phyloP scores from a whole-genome alignment of 1,140 invertebrate species.

The Lepidotrigona ventralis region DNA sequence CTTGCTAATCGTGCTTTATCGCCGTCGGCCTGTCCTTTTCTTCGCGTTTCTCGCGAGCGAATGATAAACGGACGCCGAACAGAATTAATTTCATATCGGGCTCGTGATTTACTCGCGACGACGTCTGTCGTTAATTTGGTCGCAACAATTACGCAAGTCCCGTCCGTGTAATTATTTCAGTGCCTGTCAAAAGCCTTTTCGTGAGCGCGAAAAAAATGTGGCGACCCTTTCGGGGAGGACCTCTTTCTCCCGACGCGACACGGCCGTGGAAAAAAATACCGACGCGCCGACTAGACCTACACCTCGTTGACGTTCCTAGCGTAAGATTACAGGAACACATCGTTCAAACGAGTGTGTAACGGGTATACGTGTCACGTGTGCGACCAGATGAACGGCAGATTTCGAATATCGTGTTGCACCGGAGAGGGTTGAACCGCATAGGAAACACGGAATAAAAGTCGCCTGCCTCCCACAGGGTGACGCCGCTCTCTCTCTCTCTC shows the following conservation, averaged over 20 bases:
- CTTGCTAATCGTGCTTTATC: conserved; percentile 43
- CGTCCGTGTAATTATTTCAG: neutral
- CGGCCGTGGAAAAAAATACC: neutral
- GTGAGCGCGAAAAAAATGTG: neutral
- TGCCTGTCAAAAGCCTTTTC: too few relatives aligned
- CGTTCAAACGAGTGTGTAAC: conserved; percentile 54
- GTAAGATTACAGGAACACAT: conserved; percentile 65
- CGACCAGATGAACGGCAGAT: conserved; percentile 58
- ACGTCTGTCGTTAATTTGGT: neutral
- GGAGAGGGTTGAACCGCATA: conserved; percentile 51
- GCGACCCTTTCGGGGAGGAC: neutral
- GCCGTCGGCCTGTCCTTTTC: neutral
- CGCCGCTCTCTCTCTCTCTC: neutral
- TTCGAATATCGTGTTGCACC: conserved; percentile 58
- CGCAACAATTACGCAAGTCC: neutral
- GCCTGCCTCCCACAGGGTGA: conserved; percentile 5
- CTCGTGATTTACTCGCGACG: neutral
- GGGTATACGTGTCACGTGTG: conserved; percentile 51
- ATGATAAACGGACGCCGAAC: neutral
- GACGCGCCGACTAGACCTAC: neutral
- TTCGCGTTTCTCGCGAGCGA: neutral
- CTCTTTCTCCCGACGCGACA: neutral
- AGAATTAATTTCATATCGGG: neutral
- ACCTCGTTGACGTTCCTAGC: conserved; percentile 34
- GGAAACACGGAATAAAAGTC: conserved; percentile 42